Evolutionary conservation across 2,888 invertebrate genomes (phyloP), one percentile per base, ranked within the genome.

Genomic region (Drosophila monieri): DNA sequence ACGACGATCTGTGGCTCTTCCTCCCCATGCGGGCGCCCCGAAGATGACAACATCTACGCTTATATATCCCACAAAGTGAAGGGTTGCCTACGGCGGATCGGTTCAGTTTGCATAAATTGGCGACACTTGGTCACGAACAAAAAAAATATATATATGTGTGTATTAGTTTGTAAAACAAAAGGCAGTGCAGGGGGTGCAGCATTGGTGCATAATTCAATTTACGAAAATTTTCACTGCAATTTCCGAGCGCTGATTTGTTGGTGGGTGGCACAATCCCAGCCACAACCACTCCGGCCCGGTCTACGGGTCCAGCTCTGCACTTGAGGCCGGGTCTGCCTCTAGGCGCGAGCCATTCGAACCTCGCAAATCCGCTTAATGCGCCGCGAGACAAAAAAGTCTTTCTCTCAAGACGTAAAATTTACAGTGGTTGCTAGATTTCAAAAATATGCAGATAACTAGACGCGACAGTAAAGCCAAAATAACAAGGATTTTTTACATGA

Each of bases 351-450:
- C 89, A 90, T 89, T 89, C 89, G 79, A 72, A 73, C 55, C 78
- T 88, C 89, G 80, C 88, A 89, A 71, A 89, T 90, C 90, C 88
- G 83, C 80, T 90, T 89, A 91, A 90, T 83, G 90, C 90, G 78
- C 76, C 78, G 46, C 68, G 54, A 66, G 62, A 69, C 74, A 72
- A 61, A 65, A 67, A 44, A 48, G 35, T 35, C 57, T 58, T 18
- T 78, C 77, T 86, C 80, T 84, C 80, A 84, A 6, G 30, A 18
- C 25, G n/a, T 15, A 30, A 30, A 12, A 12, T 12, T 25, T 4
- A 4, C n/a, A 18, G 14, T 21, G 25, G 10, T 18, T 12, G 25
- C 12, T n/a, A n/a, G n/a, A 18, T 25, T 4, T 32, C 4, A 6
- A 14, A 14, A 12, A 48, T 14, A 69, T 46, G 55, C 46, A 56